Base-by-base conservation (phyloP, 2,888 invertebrate species). In the Agapostemon virescens region DNA sequence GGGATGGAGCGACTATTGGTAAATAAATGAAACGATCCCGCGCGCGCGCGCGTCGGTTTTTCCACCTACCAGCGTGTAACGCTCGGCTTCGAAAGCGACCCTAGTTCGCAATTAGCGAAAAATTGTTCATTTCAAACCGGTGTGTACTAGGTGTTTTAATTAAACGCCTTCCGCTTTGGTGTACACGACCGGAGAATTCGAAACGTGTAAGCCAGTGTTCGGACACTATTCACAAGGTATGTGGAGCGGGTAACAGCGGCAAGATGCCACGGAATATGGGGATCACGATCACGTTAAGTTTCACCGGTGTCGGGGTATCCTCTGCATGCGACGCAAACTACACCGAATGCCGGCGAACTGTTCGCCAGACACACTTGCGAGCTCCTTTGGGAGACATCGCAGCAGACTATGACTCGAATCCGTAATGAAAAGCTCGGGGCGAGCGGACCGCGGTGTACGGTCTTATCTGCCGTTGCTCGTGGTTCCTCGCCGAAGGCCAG, bases 261-360 rank as follows among this genome's bases (percentile, higher is more conserved):
- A 58, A 52, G 69, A 69, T 52, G 69, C 36, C 38, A 26, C 17
- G 36, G 36, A 69, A 52, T 52, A 45, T 69, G 69, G 69, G 52
- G 69, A 52, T 52, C 69, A 45, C n/a, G 52, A 36, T 36, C 45
- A 23, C 52, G 69, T 45, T 38, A 38, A 38, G 49, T 45, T 52
- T 38, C 23, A 52, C 7, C 33, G 52, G 15, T n/a, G 33, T 36
- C 15, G 6, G n/a, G 11, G 49, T 49, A 49, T 0, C 20, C 69
- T n/a, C n/a, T 69, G 69, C 52, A 36, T 23, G 52, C 2, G 52
- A 52, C 52, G 17, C 38, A 69, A 69, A 69, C 69, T 52, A 26
- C 58, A 30, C 30, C 9, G 33, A 58, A 17, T 9, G 20, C 2
- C 52, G n/a, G 42, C 36, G 36, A 69, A 69, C 36, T 69, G 52